These are phyloP conservation scores for Coptodon bakossiorum DNA, from an alignment of 2,113 vertebrate genomes.

Conservation along the genomic window DNA sequence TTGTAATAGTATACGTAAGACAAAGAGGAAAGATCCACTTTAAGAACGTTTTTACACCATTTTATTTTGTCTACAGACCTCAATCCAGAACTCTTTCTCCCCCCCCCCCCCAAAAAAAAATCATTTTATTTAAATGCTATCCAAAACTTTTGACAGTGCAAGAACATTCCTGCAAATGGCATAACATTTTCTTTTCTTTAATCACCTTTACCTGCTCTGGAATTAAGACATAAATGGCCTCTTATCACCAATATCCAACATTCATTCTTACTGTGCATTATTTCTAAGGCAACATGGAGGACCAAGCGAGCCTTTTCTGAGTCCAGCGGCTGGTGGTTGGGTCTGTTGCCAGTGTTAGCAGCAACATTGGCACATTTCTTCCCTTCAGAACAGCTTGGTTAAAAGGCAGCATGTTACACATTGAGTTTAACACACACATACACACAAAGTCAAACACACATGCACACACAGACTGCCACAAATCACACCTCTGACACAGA, in stretches of 20 bases:
- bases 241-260: slow-evolving; percentile 12
- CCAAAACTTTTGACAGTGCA: slow-evolving; percentile 28
- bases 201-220: slow-evolving; percentile 17
- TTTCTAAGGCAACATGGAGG: slow-evolving; percentile 70
- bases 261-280: slow-evolving; percentile 67
- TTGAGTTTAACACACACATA: slow-evolving; percentile 16
- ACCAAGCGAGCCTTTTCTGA: slow-evolving; percentile 42
- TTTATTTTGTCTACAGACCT: not conserved
- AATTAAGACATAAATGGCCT: slow-evolving; percentile 3
- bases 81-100: not conserved
- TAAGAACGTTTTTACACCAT: fast-evolving
- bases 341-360: slow-evolving; percentile 28
- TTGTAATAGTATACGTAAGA: not conserved
- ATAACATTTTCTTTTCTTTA: not conserved
- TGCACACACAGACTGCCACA: not conserved
- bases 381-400: slow-evolving; percentile 52
- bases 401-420: slow-evolving; percentile 67
- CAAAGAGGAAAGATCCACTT: not conserved
- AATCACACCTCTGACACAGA: slow-evolving; percentile 19
- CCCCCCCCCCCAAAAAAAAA: not conserved
- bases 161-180: slow-evolving; percentile 38
- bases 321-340: slow-evolving; percentile 46
- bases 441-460: not conserved
- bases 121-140: slow-evolving; percentile 38
- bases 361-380: slow-evolving; percentile 33